Base-by-base conservation (phyloP, 2,797 vertebrate species). In the Lindbergichthys nudifrons region DNA sequence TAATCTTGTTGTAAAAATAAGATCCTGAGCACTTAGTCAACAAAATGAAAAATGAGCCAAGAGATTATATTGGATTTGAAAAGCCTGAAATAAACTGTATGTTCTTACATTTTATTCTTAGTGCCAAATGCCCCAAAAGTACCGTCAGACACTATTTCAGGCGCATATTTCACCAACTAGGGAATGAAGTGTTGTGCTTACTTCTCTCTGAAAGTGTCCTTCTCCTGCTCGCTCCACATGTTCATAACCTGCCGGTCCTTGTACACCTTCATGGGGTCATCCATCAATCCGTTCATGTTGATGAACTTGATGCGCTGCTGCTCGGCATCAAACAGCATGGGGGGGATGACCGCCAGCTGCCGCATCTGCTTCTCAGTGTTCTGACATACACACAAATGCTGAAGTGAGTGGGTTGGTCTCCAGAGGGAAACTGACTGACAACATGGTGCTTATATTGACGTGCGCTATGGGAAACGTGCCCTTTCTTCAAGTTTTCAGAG, bases 171-270 rank as follows among this genome's bases (percentile, higher is more conserved):
- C 3, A 9, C 18, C 3, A 63, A 45, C 0, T 48, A 58, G 62
- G 2, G 18, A 32, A 18, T 16, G 3, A 41, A 51, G n/a, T 23
- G 58, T 53, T 75, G 43, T 8, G 32, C 94, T 97, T 95, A 99
- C 98, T 99, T 99, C 92, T 99, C 98, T 88, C 96, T 98, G 91
- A 99, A 99, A 88, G 97, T 98, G 90, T 98, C 98, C 87, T 98
- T 99, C 87, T 99, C 98, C 0, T 98, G 97, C 88, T 99, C 98
- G 1, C 97, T 98, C 98, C 98, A 99, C 93, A 99, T 97, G 73
- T 99, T 99, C 97, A 99, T 98, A 87, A 99, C 98, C 91, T 99
- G 98, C 18, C 98, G 96, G 53, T 98, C 97, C 91, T 99, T 99
- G 94, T 99, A 98, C 87, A 99, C 95, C 84, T 98, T 99, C 98